Conservation (phyloP, 2,113 vertebrate species). For the Podocnemis expansa region DNA sequence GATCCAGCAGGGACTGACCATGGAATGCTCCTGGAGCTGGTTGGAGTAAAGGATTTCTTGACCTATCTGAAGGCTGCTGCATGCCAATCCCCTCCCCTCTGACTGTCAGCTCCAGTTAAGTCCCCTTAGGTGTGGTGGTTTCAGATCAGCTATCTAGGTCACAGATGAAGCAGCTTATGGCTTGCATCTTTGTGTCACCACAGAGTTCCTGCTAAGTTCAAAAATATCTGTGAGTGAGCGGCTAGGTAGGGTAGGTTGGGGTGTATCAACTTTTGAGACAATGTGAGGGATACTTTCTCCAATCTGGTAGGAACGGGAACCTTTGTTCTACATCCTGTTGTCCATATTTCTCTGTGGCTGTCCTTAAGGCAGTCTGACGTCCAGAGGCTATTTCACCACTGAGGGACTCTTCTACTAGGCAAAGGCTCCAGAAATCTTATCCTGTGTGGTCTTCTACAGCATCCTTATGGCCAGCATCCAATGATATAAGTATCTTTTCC, state of each 20-base stretch:
- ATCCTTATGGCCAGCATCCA: not conserved
- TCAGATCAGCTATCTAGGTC: conserved; percentile 37
- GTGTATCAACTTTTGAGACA: accelerated
- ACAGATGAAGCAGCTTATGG: not conserved
- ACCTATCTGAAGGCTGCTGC: not conserved
- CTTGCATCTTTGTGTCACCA: not conserved
- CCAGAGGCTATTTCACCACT: not conserved
- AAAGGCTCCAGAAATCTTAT: not conserved
- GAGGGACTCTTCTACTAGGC: not conserved
- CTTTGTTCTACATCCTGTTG: accelerated
- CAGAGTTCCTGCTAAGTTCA: conserved; percentile 27
- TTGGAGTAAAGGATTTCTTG: not conserved
- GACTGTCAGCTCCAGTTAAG: accelerated
- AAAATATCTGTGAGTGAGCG: not conserved
- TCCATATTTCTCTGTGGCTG: not conserved
- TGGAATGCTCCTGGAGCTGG: not conserved
- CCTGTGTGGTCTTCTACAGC: not conserved
- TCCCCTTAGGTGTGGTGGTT: accelerated
- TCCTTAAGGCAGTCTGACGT: not conserved
- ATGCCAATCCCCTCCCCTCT: accelerated
- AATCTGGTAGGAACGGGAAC: accelerated
- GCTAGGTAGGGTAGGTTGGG: not conserved
- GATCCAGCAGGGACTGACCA: not conserved
- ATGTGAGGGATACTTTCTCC: not conserved
- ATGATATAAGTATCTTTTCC: not conserved